A percentile compares a stretch with the other conserved stretches of the same genome.
phyloP scores from a whole-genome alignment of 2,797 vertebrate species.

The Tauraco hartlaubi region DNA sequence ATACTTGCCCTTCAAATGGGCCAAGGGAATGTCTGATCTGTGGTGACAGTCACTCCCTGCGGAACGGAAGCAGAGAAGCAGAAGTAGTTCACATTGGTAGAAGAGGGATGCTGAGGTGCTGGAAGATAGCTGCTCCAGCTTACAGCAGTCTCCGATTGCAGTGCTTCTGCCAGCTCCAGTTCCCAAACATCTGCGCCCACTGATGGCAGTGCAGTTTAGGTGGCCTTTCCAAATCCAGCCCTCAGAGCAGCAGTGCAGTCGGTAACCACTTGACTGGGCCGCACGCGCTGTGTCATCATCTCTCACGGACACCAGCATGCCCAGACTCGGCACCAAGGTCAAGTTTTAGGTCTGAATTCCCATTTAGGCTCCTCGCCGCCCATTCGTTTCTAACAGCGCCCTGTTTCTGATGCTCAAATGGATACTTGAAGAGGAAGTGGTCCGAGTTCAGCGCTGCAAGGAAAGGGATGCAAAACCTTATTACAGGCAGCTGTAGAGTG shows the following conservation, averaged over 20 bases:
- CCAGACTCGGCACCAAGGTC: rapidly evolving
- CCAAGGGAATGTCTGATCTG: neutral
- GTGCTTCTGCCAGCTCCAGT: neutral
- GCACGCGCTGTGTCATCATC: rapidly evolving
- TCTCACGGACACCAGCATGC: neutral
- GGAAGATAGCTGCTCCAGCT: neutral
- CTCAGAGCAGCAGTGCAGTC: rapidly evolving
- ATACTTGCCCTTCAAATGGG: neutral
- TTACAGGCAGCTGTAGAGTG: neutral
- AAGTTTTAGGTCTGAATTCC: neutral
- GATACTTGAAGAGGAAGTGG: neutral
- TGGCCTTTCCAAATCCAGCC: neutral
- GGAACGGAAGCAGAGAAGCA: neutral
- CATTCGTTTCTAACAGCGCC: rapidly evolving
- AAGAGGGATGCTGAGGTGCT: neutral
- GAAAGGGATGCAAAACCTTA: neutral
- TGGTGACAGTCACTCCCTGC: too few species aligned
- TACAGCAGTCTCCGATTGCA: rapidly evolving
- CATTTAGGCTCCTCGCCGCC: neutral
- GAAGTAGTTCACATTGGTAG: neutral
- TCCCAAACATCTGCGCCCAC: neutral
- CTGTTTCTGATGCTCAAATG: neutral
- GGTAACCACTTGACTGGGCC: neutral
- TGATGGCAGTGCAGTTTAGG: rapidly evolving
- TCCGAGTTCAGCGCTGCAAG: neutral